Percentiles rank a stretch among this genome's conserved stretches.
Evolutionary conservation across 30 jellyfish, hydroid and myxozoan genomes (phyloP).

Genomic region (Turritopsis rubra): DNA sequence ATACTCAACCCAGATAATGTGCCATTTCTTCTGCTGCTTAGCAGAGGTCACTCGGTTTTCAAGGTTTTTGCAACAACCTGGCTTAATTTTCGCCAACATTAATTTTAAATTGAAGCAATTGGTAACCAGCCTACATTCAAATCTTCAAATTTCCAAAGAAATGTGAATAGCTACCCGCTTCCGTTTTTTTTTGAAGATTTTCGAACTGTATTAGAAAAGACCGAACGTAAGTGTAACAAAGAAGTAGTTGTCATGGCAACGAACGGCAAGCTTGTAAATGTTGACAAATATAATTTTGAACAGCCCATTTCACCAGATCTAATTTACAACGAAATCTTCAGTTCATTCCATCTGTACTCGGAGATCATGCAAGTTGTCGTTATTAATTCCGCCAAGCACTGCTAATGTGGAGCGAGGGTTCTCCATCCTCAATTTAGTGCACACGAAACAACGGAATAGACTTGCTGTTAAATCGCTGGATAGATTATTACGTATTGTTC

Average conservation of each 20-base stretch:
- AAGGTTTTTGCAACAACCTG: background rate
- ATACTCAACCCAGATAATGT: background rate
- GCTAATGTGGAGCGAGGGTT: slow-evolving; percentile 7
- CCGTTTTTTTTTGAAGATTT: background rate
- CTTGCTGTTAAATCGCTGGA: background rate
- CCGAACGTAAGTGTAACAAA: background rate
- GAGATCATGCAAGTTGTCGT: background rate
- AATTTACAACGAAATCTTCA: background rate
- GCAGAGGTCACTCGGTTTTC: background rate
- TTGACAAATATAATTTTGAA: background rate
- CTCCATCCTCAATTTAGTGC: background rate
- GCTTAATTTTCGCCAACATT: background rate
- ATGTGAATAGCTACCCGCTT: background rate
- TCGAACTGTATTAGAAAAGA: background rate
- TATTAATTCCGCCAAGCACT: background rate
- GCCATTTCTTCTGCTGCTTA: background rate
- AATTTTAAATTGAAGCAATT: background rate
- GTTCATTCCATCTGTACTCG: background rate
- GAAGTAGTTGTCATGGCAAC: background rate
- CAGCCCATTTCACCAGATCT: background rate
- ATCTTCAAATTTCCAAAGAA: background rate
- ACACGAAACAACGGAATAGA: background rate
- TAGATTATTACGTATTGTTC: background rate
- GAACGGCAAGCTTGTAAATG: background rate
- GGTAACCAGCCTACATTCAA: background rate